Conservation (phyloP, 2,797 vertebrate species). For the Hemibagrus guttatus region DNA sequence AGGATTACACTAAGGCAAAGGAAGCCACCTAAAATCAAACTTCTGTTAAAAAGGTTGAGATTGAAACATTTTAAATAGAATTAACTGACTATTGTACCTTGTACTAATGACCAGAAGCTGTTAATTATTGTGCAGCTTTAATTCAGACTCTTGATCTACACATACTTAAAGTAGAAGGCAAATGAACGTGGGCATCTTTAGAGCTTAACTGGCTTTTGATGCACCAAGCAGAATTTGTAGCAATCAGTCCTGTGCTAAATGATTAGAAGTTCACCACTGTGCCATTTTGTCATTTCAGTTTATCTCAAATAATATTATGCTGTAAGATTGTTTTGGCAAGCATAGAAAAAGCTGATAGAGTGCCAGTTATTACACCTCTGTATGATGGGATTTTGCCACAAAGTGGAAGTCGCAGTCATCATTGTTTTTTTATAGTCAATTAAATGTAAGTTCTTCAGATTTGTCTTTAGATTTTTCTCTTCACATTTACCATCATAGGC, state of each 20-base stretch:
- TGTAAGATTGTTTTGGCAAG: background rate
- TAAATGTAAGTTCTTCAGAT: slow-evolving; percentile 10
- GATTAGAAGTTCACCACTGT: background rate
- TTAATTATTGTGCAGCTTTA: background rate
- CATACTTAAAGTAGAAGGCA: background rate
- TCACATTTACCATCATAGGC: background rate
- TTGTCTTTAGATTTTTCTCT: slow-evolving; percentile 3
- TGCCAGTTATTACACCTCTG: background rate
- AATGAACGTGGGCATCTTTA: background rate
- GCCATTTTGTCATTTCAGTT: background rate
- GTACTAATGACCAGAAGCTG: background rate
- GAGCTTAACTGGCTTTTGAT: background rate
- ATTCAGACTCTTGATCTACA: background rate
- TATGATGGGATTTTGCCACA: background rate
- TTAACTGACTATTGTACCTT: background rate
- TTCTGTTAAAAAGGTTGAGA: background rate
- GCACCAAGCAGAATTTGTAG: background rate
- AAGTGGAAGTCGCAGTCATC: background rate
- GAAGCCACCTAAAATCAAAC: background rate
- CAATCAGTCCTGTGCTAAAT: background rate
- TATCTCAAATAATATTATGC: background rate
- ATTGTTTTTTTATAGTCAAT: slow-evolving; percentile 3
- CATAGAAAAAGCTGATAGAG: background rate
- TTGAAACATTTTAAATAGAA: background rate
- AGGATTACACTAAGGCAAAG: background rate